phyloP scores from a whole-genome alignment of 2,888 invertebrate species.

The Tinea pellionella region DNA sequence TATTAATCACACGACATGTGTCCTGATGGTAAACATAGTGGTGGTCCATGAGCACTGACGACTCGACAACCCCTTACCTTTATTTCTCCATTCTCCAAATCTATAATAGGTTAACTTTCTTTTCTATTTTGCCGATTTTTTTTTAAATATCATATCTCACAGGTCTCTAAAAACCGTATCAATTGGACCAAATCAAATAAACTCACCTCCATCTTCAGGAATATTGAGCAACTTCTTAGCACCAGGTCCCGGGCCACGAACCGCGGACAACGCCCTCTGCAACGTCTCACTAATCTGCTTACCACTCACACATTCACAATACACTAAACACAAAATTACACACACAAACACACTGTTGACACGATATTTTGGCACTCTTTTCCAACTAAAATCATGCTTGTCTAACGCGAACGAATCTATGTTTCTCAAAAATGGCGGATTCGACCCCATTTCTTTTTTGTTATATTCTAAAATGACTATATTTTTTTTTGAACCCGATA shows the following conservation, averaged over 20 bases:
- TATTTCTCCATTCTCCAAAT: too few relatives aligned
- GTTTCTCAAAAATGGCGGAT: not conserved
- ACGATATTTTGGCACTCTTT: conserved; percentile 25
- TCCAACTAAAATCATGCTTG: conserved; percentile 41
- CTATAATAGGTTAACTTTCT: too few relatives aligned
- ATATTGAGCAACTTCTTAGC: conserved; percentile 66
- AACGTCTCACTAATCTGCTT: conserved; percentile 66
- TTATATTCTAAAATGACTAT: not conserved
- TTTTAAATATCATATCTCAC: too few relatives aligned
- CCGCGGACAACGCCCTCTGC: conserved; percentile 63
- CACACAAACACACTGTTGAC: not conserved
- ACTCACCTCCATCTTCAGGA: conserved; percentile 64
- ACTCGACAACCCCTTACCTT: too few relatives aligned
- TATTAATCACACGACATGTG: too few relatives aligned
- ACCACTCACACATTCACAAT: conserved; percentile 34
- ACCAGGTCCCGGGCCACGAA: conserved; percentile 61
- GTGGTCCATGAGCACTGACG: too few relatives aligned
- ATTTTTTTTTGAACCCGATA: not conserved
- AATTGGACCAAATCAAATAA: not conserved
- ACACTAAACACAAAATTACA: conserved; percentile 31
- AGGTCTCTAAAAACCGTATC: too few relatives aligned
- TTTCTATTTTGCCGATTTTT: too few relatives aligned
- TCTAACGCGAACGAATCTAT: conserved; percentile 14
- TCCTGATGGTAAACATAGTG: too few relatives aligned
- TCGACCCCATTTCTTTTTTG: not conserved